Percentiles rank a stretch among this genome's conserved stretches.
Evolutionary conservation across 37 sponge, comb jelly and placozoan genomes (phyloP).

Genomic region (Chondrosia reniformis): DNA sequence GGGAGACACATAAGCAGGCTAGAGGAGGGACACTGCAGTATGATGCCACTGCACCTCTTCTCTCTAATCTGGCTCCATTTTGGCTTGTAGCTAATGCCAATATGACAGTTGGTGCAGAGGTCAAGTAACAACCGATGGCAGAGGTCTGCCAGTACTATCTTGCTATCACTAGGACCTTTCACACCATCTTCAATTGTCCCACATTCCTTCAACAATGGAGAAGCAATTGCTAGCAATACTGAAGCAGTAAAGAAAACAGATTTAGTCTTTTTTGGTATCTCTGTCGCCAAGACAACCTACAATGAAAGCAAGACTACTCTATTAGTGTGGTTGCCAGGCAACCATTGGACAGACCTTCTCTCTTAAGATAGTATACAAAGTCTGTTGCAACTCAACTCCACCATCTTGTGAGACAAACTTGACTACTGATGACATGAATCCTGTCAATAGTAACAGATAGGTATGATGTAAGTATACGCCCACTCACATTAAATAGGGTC

Average conservation of each 20-base stretch:
- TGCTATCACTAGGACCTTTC: neutral
- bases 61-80: conserved; percentile 28
- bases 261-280: conserved; percentile 52
- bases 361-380: no score
- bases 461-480: no score
- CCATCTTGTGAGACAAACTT: no score
- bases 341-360: no score
- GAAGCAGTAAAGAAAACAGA: conserved; percentile 47
- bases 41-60: neutral
- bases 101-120: conserved; percentile 46
- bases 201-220: no score
- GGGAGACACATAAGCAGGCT: neutral
- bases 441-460: no score
- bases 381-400: no score
- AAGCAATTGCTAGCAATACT: conserved; percentile 35
- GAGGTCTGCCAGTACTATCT: neutral
- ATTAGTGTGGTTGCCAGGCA: no score
- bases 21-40: no score
- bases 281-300: conserved; percentile 50
- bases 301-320: neutral
- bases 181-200: neutral
- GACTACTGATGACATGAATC: no score
- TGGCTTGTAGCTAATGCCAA: conserved; percentile 52
- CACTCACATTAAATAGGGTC: neutral
- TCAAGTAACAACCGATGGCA: conserved; percentile 17